Evolutionary conservation across 1,140 invertebrate species (phyloP), one percentile per base, ranked within the genome.

Genomic region (Coenobita brevimanus): DNA sequence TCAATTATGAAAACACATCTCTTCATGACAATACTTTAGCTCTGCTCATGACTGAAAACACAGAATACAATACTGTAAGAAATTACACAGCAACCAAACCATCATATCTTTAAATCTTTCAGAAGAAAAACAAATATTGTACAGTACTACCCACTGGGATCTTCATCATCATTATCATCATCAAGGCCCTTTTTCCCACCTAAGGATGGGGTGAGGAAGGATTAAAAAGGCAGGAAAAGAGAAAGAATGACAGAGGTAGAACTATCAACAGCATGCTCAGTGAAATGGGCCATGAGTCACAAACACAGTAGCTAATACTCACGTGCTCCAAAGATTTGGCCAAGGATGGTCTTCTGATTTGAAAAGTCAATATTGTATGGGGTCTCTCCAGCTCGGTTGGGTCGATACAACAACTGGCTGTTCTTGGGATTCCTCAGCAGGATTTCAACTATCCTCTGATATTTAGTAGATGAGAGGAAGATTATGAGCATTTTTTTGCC

Each of bases 341-440:
- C 97, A 38, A 99, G 93, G 91, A 99, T 98, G 1, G 97, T 97
- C 92, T 98, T 98, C 90, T 97, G 96, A 93, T 99, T 97, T 91
- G 95, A 96, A 89, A 97, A 95, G 93, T 99, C 99, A 90, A 99
- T 99, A 92, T 97, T 98, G 93, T 99, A 99, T 0, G 99, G 98
- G 0, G 98, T 99, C 93, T 99, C 98, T 38, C 98, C 98, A 36
- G 96, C 94, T 92, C 89, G 91, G 93, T 99, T 99, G 6, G 98
- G 98, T 91, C 97, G 94, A 93, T 99, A 99, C 13, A 99, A 93
- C 69, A 99, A 93, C 91, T 99, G 98, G 92, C 97, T 98, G 92
- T 99, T 96, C 92, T 98, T 98, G 15, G 98, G 98, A 93, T 99
- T 99, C 27, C 97, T 94, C 13, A 99, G 93, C 15, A 99, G 93